Percentiles rank a stretch among this genome's conserved stretches.
These are phyloP conservation scores for Porites australiensis DNA, from an alignment of 64 coral and sea anemone species.

Conservation along the genomic window DNA sequence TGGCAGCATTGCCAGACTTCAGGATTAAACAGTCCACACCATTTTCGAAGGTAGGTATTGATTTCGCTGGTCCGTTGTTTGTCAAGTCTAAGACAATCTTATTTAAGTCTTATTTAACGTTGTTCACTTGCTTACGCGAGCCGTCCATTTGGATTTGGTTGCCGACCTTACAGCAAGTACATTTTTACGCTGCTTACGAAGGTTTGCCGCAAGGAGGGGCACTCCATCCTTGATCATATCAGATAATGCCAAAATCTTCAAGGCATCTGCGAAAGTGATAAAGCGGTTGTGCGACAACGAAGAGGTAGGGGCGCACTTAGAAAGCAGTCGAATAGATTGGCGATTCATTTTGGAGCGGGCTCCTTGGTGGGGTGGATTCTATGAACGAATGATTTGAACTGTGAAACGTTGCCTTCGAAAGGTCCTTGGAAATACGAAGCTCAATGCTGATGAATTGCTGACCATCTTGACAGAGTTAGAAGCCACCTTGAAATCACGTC, in stretches of 20 bases:
- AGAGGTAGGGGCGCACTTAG: constrained; percentile 3
- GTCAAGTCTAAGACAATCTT: neutral
- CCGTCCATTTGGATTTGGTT: too few relatives aligned
- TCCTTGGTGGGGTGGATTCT: constrained; percentile 50
- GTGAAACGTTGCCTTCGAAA: constrained; percentile 36
- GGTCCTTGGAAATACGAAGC: constrained; percentile 21
- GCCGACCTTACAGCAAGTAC: too few relatives aligned
- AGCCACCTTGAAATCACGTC: constrained; percentile 42
- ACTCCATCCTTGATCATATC: too few relatives aligned
- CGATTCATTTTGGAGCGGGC: constrained; percentile 18
- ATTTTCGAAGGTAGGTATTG: too few relatives aligned
- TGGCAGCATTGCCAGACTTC: too few relatives aligned
- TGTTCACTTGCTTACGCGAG: neutral
- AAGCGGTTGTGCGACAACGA: constrained; percentile 11
- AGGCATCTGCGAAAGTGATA: neutral
- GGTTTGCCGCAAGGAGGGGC: too few relatives aligned
- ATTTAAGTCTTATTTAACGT: neutral
- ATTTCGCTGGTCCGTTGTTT: neutral
- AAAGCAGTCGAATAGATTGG: constrained; percentile 19
- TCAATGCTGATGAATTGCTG: constrained; percentile 13
- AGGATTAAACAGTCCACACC: too few relatives aligned
- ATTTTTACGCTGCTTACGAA: too few relatives aligned
- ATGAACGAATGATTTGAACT: constrained; percentile 15
- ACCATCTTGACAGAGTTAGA: constrained; percentile 26
- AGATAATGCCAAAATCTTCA: neutral